phyloP scores from a whole-genome alignment of 2,797 vertebrate species.

The Tympanoctomys barrerae region DNA sequence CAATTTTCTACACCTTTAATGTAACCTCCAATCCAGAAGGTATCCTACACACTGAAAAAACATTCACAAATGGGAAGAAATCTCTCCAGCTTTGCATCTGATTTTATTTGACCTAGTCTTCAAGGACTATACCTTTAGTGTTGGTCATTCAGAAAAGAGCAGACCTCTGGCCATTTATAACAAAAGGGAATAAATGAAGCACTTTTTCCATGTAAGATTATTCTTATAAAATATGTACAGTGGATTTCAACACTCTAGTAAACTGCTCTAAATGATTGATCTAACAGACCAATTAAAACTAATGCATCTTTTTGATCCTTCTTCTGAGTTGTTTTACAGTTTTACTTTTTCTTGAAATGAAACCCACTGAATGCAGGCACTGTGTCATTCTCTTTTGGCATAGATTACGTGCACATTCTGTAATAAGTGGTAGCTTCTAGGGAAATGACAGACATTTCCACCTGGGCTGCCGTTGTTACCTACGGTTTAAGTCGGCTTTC shows the following conservation, averaged over 20 bases:
- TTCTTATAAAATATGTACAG: conserved; percentile 30
- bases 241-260: neutral
- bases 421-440: neutral
- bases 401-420: neutral
- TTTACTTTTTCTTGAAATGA: neutral
- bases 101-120: neutral
- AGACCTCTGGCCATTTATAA: conserved; percentile 21
- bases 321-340: neutral
- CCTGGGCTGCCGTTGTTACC: neutral
- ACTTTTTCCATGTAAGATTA: neutral
- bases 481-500: neutral
- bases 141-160: conserved; percentile 2
- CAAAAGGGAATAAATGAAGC: neutral
- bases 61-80: neutral
- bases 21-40: neutral
- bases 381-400: neutral
- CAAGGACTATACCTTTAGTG: neutral
- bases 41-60: neutral
- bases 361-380: neutral
- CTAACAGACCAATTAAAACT: neutral
- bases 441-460: neutral
- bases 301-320: neutral
- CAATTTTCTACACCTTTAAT: neutral
- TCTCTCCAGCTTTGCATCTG: neutral
- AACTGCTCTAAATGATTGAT: neutral